Base-by-base conservation (phyloP, 1,140 invertebrate species). In the Thaumetopoea pityocampa region DNA sequence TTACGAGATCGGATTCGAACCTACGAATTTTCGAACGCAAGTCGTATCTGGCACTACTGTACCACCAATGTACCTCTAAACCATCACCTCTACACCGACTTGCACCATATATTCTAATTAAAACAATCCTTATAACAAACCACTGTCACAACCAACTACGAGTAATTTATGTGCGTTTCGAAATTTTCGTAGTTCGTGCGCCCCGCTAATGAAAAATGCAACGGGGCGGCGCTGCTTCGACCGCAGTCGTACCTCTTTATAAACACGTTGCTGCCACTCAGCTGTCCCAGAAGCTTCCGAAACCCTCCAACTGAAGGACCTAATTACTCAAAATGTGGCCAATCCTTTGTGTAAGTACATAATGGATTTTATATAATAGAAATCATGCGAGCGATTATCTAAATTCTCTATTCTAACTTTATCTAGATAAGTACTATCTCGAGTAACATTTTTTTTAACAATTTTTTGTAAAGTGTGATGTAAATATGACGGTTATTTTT, bases 101-200 rank as follows among this genome's bases (percentile, higher is more conserved):
- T n/a, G n/a, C n/a, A n/a, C n/a, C n/a, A n/a, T n/a, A n/a, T n/a
- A n/a, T n/a, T n/a, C n/a, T n/a, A n/a, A n/a, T n/a, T n/a, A n/a
- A n/a, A n/a, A n/a, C n/a, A n/a, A n/a, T n/a, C n/a, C n/a, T n/a
- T n/a, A n/a, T n/a, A n/a, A n/a, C n/a, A n/a, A n/a, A 24, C n/a
- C 1, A 14, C 12, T 14, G 15, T 28, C 15, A 28, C 12, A n/a
- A 28, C 5, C 11, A 41, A 28, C 37, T 30, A 29, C n/a, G n/a
- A 41, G 24, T 20, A 24, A 29, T 41, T 41, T 24, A 32, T 23
- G 32, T 10, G 23, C 5, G 54, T 71, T 67, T 67, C 62, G 55
- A 66, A 60, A 76, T 68, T 72, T 62, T 58, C 37, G 50, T 54
- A 36, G 57, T 40, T 76, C 71, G 71, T 76, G 71, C 58, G 22